Conservation (phyloP, 1,140 invertebrate species). For the Bombus confusus region DNA sequence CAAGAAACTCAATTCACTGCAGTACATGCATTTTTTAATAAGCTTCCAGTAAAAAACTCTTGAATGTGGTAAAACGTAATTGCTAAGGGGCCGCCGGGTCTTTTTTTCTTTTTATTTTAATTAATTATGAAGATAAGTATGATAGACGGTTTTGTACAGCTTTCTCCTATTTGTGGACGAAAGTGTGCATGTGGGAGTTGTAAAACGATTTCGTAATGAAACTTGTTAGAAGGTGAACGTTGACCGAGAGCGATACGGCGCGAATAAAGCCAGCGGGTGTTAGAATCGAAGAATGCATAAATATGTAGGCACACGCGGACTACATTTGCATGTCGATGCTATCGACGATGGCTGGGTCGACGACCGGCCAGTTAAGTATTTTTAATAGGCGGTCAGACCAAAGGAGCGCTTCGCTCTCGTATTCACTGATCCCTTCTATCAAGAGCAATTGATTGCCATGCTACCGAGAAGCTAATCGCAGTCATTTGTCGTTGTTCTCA, state of each 20-base stretch:
- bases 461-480: constrained; percentile 62
- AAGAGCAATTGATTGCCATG: constrained; percentile 72
- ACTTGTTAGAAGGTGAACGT: background rate
- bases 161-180: no score
- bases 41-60: no score
- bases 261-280: background rate
- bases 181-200: background rate
- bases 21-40: no score
- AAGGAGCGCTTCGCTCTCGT: constrained; percentile 61
- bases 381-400: constrained; percentile 74
- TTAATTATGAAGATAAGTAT: no score
- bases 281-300: constrained; percentile 49
- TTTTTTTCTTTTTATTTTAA: no score
- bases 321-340: constrained; percentile 72
- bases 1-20: no score
- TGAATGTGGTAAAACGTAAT: no score
- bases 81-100: no score
- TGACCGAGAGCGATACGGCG: background rate
- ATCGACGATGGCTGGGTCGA: constrained; percentile 62
- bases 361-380: constrained; percentile 73
- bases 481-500: constrained; percentile 45
- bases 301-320: constrained; percentile 15
- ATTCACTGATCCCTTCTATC: constrained; percentile 69
- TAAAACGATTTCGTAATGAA: constrained; percentile 15
- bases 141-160: no score